Evolutionary conservation across 1,140 invertebrate species (phyloP).

Genomic region (Euglossa dilemma): DNA sequence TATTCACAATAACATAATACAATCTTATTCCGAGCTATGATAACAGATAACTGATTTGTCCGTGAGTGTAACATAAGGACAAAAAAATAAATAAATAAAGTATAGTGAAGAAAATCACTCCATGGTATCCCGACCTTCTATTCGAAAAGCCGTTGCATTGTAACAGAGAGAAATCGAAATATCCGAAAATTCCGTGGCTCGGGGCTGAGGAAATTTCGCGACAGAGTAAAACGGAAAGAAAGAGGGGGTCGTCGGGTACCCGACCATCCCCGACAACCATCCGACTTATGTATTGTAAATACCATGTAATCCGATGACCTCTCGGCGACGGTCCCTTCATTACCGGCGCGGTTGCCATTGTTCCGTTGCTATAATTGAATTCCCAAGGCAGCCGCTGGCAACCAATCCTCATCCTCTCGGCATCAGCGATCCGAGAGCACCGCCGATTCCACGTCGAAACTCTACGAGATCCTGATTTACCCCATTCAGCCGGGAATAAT

Average conservation of each 20-base stretch:
- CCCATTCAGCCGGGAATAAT: slow-evolving; percentile 73
- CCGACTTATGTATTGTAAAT: slow-evolving; percentile 73
- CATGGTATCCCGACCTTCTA: no score
- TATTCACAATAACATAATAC: no score
- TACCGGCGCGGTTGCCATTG: slow-evolving; percentile 74
- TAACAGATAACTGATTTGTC: no score
- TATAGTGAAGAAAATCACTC: no score
- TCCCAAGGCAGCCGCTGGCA: slow-evolving; percentile 73
- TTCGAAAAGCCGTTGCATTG: no score
- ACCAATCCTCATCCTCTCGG: slow-evolving; percentile 66
- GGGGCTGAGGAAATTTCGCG: no score
- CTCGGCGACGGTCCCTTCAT: slow-evolving; percentile 70
- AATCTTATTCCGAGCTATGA: no score
- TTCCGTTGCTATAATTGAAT: slow-evolving; percentile 78
- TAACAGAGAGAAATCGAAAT: background rate
- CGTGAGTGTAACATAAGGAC: no score
- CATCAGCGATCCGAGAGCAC: slow-evolving; percentile 67
- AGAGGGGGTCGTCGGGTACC: background rate
- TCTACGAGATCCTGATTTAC: slow-evolving; percentile 72
- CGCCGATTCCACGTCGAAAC: slow-evolving; percentile 65
- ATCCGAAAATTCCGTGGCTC: background rate
- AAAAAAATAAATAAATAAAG: no score
- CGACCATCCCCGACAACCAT: slow-evolving; percentile 45
- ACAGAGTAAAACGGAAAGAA: background rate
- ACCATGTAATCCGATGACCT: slow-evolving; percentile 74